Evolutionary conservation across 2,113 vertebrate genomes (phyloP), one percentile per base, ranked within the genome.

Genomic region (Aspidoscelis tigris): DNA sequence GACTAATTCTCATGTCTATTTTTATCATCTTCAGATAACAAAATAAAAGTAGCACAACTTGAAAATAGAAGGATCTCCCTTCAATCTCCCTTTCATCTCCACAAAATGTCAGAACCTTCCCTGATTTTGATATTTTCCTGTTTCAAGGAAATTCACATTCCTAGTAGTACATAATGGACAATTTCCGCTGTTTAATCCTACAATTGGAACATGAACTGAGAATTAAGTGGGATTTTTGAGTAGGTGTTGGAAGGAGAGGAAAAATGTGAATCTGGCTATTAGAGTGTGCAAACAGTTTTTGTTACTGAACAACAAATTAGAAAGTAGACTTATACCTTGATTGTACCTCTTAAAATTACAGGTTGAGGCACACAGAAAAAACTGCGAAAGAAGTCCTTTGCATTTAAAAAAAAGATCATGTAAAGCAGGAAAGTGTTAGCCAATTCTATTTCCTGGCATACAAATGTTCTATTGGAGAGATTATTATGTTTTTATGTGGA

Each of bases 131-230:
- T 84, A 73, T 7, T 11, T 75, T 72, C 41, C 53, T 24, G 64
- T 82, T 92, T 91, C 86, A 90, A 90, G 84, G 80, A 89, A 89
- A 64, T 61, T 44, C 0, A 2, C 70, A 89, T 86, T 90, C 87
- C 78, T 82, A 47, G 76, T 86, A 76, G 47, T 18, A 84, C 82
- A 76, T 69, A 53, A 79, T 75, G 86, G 47, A 84, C 7, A 11
- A 4, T 24, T 83, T 80, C 2, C 82, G 26, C 81, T 84, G 18
- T 85, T 83, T 75, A 12, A 78, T 80, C 18, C 78, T 87, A 39
- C 10, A 78, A 86, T 76, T 84, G 65, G 39, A 33, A 64, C 81
- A 20, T 22, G 69, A 18, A 5, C 50, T 74, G 71, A 88, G 84
- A 91, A 39, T 73, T 53, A 66, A n/a, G 21, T 41, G 65, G 24